Evolutionary conservation across 2,888 invertebrate species (phyloP).

Genomic region (Mylabris sibirica): DNA sequence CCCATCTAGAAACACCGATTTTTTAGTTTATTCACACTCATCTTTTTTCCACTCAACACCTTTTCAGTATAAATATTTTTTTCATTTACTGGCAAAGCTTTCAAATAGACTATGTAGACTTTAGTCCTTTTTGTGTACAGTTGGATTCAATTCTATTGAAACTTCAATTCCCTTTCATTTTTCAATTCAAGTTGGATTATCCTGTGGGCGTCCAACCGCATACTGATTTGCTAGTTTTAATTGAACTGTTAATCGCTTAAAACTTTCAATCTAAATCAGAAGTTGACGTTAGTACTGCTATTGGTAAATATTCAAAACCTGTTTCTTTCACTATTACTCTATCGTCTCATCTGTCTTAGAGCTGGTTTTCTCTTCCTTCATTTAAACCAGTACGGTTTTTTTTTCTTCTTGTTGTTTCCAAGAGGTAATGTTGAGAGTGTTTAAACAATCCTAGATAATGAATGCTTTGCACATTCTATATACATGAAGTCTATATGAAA

Average conservation of each 20-base stretch:
- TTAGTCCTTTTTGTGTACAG: not conserved
- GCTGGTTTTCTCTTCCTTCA: not conserved
- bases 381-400: not conserved
- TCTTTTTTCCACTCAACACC: not conserved
- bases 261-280: not conserved
- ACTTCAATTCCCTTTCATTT: slow-evolving; percentile 9
- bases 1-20: not conserved
- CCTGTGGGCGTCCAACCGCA: slow-evolving; percentile 7
- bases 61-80: slow-evolving; percentile 8
- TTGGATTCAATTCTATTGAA: slow-evolving; percentile 4
- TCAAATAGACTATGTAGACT: not conserved
- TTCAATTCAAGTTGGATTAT: slow-evolving; percentile 10
- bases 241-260: not conserved
- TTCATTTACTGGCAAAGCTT: not conserved
- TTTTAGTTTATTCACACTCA: not conserved
- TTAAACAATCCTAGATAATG: slow-evolving; percentile 3
- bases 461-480: not conserved
- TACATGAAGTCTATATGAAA: slow-evolving; percentile 40
- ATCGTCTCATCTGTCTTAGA: not conserved
- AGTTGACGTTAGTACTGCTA: not conserved
- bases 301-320: not conserved
- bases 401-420: not conserved
- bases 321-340: not conserved
- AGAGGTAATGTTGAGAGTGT: not conserved
- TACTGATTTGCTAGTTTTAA: slow-evolving; percentile 5